Conservation (phyloP, 2,113 vertebrate genomes). For the Hydrolagus affinis region DNA sequence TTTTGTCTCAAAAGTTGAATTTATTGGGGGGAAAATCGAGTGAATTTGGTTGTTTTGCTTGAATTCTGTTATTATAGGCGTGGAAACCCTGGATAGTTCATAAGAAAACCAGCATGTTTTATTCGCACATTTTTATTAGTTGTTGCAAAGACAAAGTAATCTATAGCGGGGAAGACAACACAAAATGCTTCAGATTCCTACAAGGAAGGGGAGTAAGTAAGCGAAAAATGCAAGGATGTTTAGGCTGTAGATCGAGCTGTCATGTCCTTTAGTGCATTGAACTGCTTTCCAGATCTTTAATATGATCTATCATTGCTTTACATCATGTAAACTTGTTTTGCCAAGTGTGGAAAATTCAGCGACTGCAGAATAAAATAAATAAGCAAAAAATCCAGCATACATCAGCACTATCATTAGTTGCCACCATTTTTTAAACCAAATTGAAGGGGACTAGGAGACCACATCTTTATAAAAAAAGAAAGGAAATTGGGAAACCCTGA, state of each 20-base stretch:
- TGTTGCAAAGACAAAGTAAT: constrained; percentile 66
- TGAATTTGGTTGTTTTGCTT: background rate
- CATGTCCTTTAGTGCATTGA: constrained; percentile 52
- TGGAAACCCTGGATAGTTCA: constrained; percentile 16
- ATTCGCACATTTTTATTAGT: constrained; percentile 68
- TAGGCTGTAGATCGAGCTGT: constrained; percentile 53
- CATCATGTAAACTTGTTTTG: constrained; percentile 27
- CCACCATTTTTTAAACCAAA: constrained; percentile 12
- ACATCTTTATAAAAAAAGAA: constrained; percentile 1
- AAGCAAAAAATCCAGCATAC: constrained; percentile 15
- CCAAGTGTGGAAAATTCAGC: constrained; percentile 24
- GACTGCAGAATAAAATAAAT: constrained; percentile 27
- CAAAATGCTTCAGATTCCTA: constrained; percentile 57
- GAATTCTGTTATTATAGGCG: background rate
- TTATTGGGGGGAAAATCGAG: background rate
- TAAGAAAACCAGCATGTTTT: constrained; percentile 46
- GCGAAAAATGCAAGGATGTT: constrained; percentile 43
- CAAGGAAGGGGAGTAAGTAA: constrained; percentile 53
- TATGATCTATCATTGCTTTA: constrained; percentile 25
- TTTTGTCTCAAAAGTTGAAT: background rate
- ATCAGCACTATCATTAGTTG: constrained; percentile 11
- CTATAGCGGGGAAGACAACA: constrained; percentile 53
- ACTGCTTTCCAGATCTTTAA: constrained; percentile 55
- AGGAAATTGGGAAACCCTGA: constrained; percentile 20
- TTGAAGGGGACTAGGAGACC: background rate